Percentiles rank a stretch among this genome's conserved stretches.
Conservation (phyloP, 2,797 vertebrate genomes). For the Lithobates pipiens region DNA sequence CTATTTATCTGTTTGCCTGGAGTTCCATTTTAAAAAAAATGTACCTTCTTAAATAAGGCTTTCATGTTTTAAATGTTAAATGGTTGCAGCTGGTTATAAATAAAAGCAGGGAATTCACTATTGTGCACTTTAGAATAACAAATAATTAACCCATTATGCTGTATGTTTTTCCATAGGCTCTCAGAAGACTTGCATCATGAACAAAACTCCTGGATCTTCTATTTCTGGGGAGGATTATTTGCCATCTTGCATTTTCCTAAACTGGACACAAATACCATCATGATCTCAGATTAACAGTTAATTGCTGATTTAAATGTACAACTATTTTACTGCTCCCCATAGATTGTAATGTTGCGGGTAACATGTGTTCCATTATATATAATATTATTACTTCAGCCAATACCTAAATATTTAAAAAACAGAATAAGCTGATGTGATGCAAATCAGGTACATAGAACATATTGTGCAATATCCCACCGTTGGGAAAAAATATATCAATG, state of each 20-base stretch:
- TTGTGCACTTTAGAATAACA: neutral
- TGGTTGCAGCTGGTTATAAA: too few species aligned
- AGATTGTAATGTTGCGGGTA: neutral
- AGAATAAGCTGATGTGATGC: neutral
- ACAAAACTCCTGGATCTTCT: neutral
- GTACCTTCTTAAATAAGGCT: too few species aligned
- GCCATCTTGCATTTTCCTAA: neutral
- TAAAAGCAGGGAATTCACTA: neutral
- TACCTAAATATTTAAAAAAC: neutral
- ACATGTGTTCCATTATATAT: neutral
- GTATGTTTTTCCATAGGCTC: slow-evolving; percentile 24
- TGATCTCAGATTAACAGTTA: neutral
- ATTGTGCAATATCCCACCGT: neutral
- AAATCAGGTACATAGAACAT: neutral
- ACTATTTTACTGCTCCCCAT: neutral
- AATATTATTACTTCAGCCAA: neutral
- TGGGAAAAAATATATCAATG: neutral
- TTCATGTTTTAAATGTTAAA: too few species aligned
- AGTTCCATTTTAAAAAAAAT: too few species aligned
- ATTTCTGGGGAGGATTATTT: neutral
- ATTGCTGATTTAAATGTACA: neutral
- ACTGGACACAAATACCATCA: neutral
- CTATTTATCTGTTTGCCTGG: too few species aligned
- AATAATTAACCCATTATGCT: neutral
- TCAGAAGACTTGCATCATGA: slow-evolving; percentile 53